Conservation (phyloP, 2,888 invertebrate species). For the Tetranychus truncatus region DNA sequence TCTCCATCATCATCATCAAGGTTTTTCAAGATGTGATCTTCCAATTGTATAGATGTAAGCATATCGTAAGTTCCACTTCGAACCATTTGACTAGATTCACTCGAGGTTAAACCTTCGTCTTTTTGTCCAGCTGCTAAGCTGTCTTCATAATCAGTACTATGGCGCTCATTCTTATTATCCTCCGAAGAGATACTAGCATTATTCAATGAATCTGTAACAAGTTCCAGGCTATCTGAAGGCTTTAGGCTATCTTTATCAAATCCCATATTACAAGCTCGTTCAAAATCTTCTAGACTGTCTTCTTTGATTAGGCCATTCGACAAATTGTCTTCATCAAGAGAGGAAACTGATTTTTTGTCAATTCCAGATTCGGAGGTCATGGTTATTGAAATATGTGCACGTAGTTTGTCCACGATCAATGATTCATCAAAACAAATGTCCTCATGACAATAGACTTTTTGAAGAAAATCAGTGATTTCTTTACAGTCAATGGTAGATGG, state of each 20-base stretch:
- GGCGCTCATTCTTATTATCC: constrained; percentile 11
- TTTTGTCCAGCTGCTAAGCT: neutral
- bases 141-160: neutral
- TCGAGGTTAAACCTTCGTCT: constrained; percentile 6
- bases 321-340: constrained; percentile 17
- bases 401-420: constrained; percentile 2
- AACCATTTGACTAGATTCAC: constrained; percentile 23
- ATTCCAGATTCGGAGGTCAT: neutral
- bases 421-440: constrained; percentile 22
- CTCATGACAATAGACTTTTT: constrained; percentile 26
- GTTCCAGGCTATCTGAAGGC: constrained; percentile 1
- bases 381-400: neutral
- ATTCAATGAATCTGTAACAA: constrained; percentile 10
- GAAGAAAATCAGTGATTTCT: constrained; percentile 14
- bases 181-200: neutral
- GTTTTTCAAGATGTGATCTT: constrained; percentile 14
- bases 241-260: neutral
- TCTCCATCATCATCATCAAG: constrained; percentile 7
- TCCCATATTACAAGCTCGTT: neutral
- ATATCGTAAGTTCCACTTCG: constrained; percentile 26
- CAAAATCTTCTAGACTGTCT: constrained; percentile 6
- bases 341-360: neutral
- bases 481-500: neutral
- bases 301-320: constrained; percentile 15
- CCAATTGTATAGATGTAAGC: constrained; percentile 22